phyloP scores from a whole-genome alignment of 2,888 invertebrate genomes.

The Rhimphoctona megacephalus region DNA sequence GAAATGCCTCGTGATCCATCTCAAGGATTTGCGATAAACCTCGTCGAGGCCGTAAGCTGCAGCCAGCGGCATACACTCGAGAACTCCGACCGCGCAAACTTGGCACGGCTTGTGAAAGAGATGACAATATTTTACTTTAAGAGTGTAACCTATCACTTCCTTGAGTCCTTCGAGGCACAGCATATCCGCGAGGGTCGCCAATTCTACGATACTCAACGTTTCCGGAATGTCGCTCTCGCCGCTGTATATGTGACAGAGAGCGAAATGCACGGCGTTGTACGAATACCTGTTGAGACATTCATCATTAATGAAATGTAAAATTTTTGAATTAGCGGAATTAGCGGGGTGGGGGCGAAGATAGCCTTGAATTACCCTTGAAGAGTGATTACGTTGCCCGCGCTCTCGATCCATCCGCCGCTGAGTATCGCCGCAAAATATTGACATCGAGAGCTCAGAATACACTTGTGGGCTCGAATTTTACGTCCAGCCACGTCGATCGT shows the following conservation, averaged over 20 bases:
- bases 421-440: constrained; percentile 97
- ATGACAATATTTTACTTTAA: constrained; percentile 96
- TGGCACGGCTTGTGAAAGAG: constrained; percentile 98
- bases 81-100: constrained; percentile 93
- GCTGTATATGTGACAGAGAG: constrained; percentile 97
- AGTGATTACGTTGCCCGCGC: constrained; percentile 92
- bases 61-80: constrained; percentile 94
- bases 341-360: not conserved
- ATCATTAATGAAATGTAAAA: not conserved
- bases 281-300: constrained; percentile 88
- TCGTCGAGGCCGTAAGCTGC: constrained; percentile 95
- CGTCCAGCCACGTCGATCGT: constrained; percentile 93
- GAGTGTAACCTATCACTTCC: constrained; percentile 94
- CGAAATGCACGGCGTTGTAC: constrained; percentile 94
- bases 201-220: constrained; percentile 93
- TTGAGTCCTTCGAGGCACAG: constrained; percentile 95
- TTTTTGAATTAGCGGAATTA: not conserved
- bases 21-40: constrained; percentile 93
- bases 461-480: constrained; percentile 95
- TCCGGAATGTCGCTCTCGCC: constrained; percentile 96
- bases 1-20: constrained; percentile 95
- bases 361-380: constrained; percentile 89
- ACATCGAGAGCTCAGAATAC: constrained; percentile 95
- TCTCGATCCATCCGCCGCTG: constrained; percentile 94
- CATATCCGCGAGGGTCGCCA: constrained; percentile 96